Evolutionary conservation across 2,888 invertebrate species (phyloP).

Genomic region (Papilio elwesi): DNA sequence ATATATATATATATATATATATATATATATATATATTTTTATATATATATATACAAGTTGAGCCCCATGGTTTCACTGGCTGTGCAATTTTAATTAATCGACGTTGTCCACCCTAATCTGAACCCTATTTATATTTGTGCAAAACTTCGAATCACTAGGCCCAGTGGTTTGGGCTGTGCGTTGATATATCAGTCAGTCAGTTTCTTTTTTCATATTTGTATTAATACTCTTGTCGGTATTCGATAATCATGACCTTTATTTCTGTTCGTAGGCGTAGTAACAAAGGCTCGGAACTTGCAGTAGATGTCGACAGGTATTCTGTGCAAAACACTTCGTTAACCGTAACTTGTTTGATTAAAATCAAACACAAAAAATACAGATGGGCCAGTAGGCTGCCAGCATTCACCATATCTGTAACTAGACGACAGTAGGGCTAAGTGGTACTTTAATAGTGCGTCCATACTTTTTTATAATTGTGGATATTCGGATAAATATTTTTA

Average conservation of each 20-base stretch:
- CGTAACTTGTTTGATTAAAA: slow-evolving; percentile 57
- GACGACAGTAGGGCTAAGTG: slow-evolving; percentile 48
- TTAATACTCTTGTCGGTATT: background rate
- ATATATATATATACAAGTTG: too few relatives aligned
- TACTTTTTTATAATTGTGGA: slow-evolving; percentile 9
- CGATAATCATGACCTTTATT: slow-evolving; percentile 4
- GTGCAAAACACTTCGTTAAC: slow-evolving; percentile 42
- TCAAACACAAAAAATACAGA: slow-evolving; percentile 71
- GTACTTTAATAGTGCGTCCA: slow-evolving; percentile 4
- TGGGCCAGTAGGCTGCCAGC: slow-evolving; percentile 62
- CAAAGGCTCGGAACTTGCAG: slow-evolving; percentile 7
- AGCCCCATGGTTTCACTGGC: too few relatives aligned
- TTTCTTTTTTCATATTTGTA: background rate
- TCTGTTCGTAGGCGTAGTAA: slow-evolving; percentile 4
- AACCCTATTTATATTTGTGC: too few relatives aligned
- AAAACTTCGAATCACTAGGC: too few relatives aligned
- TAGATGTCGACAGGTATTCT: slow-evolving; percentile 32
- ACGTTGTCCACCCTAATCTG: too few relatives aligned
- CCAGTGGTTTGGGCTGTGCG: too few relatives aligned
- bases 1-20: too few relatives aligned
- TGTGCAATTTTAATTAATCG: too few relatives aligned
- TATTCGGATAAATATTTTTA: background rate
- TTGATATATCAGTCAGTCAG: background rate
- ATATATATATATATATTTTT: too few relatives aligned
- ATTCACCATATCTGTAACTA: slow-evolving; percentile 68